Evolutionary conservation across 2,797 vertebrate species (phyloP).

Genomic region (Avahi laniger): DNA sequence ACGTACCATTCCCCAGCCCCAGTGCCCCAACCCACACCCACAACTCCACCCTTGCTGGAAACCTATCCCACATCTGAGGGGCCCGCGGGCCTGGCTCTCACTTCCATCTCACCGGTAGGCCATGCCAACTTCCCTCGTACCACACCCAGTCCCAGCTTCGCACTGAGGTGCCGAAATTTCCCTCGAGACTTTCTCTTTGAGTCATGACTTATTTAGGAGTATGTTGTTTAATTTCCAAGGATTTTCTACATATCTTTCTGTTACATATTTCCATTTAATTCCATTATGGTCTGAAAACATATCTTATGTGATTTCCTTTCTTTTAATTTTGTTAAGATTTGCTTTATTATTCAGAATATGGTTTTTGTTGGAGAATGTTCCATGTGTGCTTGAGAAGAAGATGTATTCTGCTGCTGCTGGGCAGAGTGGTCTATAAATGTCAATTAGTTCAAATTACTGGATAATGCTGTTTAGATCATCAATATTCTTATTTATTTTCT

Average conservation of each 20-base stretch:
- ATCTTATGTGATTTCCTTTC: background rate
- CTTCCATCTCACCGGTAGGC: background rate
- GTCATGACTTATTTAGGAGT: background rate
- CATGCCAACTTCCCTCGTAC: background rate
- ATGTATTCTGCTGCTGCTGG: background rate
- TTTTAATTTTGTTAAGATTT: background rate
- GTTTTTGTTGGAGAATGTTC: background rate
- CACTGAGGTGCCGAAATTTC: background rate
- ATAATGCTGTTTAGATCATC: background rate
- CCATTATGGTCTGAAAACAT: background rate
- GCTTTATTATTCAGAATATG: background rate
- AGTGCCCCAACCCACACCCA: background rate
- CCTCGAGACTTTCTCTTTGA: background rate
- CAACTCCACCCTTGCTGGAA: background rate
- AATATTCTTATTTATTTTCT: background rate
- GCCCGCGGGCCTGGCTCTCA: background rate
- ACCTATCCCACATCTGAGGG: background rate
- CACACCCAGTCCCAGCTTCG: background rate
- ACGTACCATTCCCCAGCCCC: background rate
- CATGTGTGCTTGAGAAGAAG: background rate
- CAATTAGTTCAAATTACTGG: background rate
- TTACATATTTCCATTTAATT: background rate
- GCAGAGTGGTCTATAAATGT: background rate
- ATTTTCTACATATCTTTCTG: background rate
- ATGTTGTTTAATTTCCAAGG: background rate